Conservation (phyloP, 2,113 vertebrate genomes). For the Erpornis zantholeuca region DNA sequence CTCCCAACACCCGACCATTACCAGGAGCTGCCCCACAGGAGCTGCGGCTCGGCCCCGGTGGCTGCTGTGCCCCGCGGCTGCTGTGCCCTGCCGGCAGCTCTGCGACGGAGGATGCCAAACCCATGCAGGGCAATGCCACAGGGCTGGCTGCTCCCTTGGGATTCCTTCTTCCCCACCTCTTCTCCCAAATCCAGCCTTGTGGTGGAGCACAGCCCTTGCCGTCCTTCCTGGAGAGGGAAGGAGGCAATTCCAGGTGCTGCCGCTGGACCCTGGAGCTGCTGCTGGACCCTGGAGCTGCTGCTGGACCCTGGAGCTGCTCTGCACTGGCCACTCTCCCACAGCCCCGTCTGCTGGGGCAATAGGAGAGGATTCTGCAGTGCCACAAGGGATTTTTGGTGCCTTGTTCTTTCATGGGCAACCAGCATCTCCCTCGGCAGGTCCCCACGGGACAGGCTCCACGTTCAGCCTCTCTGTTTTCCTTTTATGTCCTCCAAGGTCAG, state of each 20-base stretch:
- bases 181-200: background rate
- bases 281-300: background rate
- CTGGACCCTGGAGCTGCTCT: background rate
- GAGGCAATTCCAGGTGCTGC: background rate
- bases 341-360: background rate
- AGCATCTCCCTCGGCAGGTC: background rate
- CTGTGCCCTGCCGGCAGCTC: background rate
- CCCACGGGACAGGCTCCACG: rapidly evolving
- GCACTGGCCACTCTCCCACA: background rate
- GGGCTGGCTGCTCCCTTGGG: background rate
- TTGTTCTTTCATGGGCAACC: rapidly evolving
- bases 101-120: background rate
- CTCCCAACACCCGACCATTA: background rate
- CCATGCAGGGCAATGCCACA: background rate
- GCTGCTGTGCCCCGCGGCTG: background rate
- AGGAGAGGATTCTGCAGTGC: background rate
- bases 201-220: background rate
- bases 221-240: rapidly evolving
- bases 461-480: background rate
- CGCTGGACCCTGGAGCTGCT: background rate
- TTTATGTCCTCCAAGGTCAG: background rate
- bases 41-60: background rate
- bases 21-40: background rate
- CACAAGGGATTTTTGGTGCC: background rate
- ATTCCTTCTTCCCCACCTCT: background rate